These are phyloP conservation scores for Excalfactoria chinensis DNA, from an alignment of 2,113 vertebrate species.

Conservation along the genomic window DNA sequence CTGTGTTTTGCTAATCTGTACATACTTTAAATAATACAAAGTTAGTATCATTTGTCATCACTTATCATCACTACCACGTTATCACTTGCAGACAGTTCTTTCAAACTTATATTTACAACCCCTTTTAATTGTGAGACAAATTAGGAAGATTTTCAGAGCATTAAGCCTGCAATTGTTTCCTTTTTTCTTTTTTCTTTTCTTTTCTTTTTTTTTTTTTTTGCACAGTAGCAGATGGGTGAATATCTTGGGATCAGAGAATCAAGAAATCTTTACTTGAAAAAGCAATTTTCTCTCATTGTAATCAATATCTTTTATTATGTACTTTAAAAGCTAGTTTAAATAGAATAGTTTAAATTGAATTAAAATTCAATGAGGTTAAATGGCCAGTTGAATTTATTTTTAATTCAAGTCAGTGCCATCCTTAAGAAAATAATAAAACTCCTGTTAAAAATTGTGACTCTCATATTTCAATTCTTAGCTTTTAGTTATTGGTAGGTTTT, in stretches of 20 bases:
- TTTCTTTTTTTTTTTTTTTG: background rate
- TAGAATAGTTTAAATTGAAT: background rate
- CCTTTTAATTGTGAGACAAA: background rate
- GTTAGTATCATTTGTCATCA: background rate
- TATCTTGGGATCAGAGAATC: conserved; percentile 22
- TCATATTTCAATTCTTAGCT: background rate
- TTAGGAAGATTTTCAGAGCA: conserved; percentile 45
- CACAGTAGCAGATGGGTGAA: background rate
- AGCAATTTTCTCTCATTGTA: background rate
- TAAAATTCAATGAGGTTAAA: background rate
- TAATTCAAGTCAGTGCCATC: background rate
- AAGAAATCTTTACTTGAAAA: conserved; percentile 6
- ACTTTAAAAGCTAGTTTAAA: conserved; percentile 12
- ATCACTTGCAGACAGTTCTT: background rate
- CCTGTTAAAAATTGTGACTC: background rate
- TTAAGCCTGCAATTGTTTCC: conserved; percentile 25
- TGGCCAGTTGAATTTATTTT: background rate
- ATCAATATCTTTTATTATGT: conserved; percentile 34
- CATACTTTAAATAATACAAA: background rate
- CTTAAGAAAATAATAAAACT: background rate
- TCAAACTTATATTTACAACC: background rate
- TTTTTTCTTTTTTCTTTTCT: background rate
- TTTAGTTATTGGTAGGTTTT: background rate
- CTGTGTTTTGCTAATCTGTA: background rate
- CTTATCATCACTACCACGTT: conserved; percentile 10